Conservation (phyloP, 2,113 vertebrate species). For the Columba livia region DNA sequence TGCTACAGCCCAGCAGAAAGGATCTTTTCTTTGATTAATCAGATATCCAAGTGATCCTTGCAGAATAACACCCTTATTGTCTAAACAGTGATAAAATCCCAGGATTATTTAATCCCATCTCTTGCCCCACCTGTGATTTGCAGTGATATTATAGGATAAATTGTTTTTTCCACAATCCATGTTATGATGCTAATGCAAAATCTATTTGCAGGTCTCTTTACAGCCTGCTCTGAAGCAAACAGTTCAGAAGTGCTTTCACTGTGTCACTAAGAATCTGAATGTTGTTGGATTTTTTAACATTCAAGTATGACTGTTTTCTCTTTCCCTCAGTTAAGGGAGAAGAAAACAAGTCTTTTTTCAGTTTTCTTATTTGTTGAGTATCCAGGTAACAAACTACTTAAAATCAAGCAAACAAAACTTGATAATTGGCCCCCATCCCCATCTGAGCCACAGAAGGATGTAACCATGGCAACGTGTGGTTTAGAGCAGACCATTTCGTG, state of each 20-base stretch:
- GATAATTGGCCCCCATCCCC: conserved; percentile 78
- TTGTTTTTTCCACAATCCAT: conserved; percentile 8
- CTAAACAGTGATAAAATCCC: neutral
- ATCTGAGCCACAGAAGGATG: conserved; percentile 72
- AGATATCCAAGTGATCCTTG: conserved; percentile 13
- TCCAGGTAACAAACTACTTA: conserved; percentile 84
- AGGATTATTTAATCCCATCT: neutral
- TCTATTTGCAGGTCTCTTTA: neutral
- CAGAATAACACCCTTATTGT: conserved; percentile 38
- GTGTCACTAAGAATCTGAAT: conserved; percentile 13
- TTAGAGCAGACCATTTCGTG: conserved; percentile 70
- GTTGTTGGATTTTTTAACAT: neutral
- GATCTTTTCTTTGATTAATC: conserved; percentile 56
- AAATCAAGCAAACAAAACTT: conserved; percentile 82
- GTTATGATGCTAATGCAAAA: neutral
- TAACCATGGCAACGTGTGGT: conserved; percentile 77
- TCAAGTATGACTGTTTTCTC: conserved; percentile 50
- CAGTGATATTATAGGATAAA: neutral
- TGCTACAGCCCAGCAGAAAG: neutral
- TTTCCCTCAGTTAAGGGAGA: conserved; percentile 55
- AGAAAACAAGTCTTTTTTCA: conserved; percentile 61
- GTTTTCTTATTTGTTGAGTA: conserved; percentile 78
- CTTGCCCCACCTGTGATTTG: neutral
- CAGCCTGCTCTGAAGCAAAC: conserved; percentile 13
- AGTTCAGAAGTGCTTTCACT: conserved; percentile 33